Percentiles rank a stretch among this genome's conserved stretches.
Conservation (phyloP, 2,797 vertebrate genomes). For the Gymnoscopelus microlampas region DNA sequence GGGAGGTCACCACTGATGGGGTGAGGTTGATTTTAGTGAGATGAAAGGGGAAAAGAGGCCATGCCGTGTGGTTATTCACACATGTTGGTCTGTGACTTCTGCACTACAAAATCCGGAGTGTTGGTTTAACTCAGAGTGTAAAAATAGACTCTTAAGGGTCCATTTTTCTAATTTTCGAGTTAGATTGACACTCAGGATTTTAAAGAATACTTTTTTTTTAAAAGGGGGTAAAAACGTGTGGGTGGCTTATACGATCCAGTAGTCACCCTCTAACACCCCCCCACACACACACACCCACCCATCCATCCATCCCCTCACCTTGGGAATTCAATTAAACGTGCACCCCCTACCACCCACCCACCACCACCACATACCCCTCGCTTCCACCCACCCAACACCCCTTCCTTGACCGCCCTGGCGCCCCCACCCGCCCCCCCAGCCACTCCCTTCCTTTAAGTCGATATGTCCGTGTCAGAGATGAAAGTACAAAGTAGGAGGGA, state of each 20-base stretch:
- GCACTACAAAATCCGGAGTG: neutral
- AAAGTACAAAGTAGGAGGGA: slow-evolving; percentile 84
- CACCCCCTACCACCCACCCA: slow-evolving; percentile 35
- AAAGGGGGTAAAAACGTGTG: slow-evolving; percentile 56
- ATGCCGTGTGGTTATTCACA: slow-evolving; percentile 66
- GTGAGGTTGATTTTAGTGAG: slow-evolving; percentile 72
- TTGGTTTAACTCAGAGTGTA: too few species aligned
- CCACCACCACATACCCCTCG: slow-evolving; percentile 28
- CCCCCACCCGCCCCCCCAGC: slow-evolving; percentile 45
- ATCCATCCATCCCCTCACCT: slow-evolving; percentile 77
- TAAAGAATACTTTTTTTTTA: slow-evolving; percentile 13
- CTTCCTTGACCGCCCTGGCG: slow-evolving; percentile 42
- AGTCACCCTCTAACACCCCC: slow-evolving; percentile 58
- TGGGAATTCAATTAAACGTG: slow-evolving; percentile 74
- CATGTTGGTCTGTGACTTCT: slow-evolving; percentile 68
- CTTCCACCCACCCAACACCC: slow-evolving; percentile 45
- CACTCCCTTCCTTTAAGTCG: slow-evolving; percentile 73
- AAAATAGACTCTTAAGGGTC: too few species aligned
- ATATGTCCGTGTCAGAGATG: slow-evolving; percentile 87
- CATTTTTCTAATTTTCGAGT: too few species aligned
- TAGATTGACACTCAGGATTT: too few species aligned
- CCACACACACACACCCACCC: too few species aligned
- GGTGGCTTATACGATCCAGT: slow-evolving; percentile 68
- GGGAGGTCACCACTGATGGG: slow-evolving; percentile 67
- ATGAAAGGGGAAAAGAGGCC: slow-evolving; percentile 71